Conservation (phyloP, 2,888 invertebrate species). For the Taenaris catops region DNA sequence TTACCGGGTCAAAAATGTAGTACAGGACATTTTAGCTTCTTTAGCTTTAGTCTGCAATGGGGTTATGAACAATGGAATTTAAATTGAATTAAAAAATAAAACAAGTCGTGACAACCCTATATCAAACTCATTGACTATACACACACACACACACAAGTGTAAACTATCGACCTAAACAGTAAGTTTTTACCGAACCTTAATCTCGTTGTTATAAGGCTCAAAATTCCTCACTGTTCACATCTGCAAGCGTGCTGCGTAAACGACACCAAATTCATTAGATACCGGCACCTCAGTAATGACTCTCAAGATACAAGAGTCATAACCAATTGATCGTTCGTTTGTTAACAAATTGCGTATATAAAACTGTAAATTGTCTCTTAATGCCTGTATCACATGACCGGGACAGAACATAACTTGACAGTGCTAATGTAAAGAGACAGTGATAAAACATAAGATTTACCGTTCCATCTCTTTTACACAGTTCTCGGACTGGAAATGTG, state of each 20-base stretch:
- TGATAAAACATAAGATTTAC: too few species aligned
- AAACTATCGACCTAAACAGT: slow-evolving; percentile 3
- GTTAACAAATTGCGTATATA: slow-evolving; percentile 18
- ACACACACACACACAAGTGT: slow-evolving; percentile 11
- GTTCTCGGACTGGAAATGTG: too few species aligned
- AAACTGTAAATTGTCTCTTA: slow-evolving; percentile 13
- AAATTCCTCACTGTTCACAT: background rate
- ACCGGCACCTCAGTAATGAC: slow-evolving; percentile 13
- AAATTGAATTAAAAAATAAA: too few species aligned
- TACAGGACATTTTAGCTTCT: too few species aligned
- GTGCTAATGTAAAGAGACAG: too few species aligned
- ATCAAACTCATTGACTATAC: slow-evolving; percentile 26
- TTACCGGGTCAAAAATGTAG: too few species aligned
- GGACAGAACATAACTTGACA: too few species aligned
- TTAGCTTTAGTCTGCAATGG: too few species aligned
- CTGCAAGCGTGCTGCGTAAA: slow-evolving; percentile 1
- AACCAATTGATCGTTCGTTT: slow-evolving; percentile 18
- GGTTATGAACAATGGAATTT: too few species aligned
- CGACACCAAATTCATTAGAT: slow-evolving; percentile 1
- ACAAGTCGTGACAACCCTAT: slow-evolving; percentile 17
- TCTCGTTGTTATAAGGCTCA: slow-evolving; percentile 5
- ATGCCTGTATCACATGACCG: too few species aligned
- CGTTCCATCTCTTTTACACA: too few species aligned
- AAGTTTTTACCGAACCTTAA: slow-evolving; percentile 8
- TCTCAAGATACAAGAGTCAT: slow-evolving; percentile 21